Evolutionary conservation across 2,797 vertebrate genomes (phyloP), one percentile per base, ranked within the genome.

Genomic region (Cuculus canorus): DNA sequence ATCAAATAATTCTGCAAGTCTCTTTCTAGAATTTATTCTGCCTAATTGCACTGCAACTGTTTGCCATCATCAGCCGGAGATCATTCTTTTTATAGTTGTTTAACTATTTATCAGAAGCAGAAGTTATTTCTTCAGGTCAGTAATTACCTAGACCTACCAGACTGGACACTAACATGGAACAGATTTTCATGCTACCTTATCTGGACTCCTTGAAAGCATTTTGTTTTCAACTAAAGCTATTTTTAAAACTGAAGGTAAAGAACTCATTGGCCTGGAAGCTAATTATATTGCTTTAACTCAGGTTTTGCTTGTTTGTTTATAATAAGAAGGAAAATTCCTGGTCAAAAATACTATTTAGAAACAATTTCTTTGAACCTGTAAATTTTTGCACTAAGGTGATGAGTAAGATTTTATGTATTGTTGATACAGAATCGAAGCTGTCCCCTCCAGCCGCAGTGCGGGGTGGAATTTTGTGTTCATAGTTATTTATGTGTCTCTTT

Each of bases 91-190:
- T 32, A 8, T 30, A 48, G 28, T 76, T 91, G 77, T 91, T 93
- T 89, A 91, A 86, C 50, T 86, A 25, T 92, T 97, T 92, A 93
- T 72, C 85, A 89, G 84, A 54, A 91, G 61, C 82, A 93, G 70
- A 86, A 94, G 71, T 94, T 88, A 10, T 13, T 95, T 92, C 78
- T 95, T 63, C 68, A 50, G 71, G 90, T 95, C 85, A 91, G 54
- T 90, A 92, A 73, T 73, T 90, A 73, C 75, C 28, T 66, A 53
- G 70, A 71, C 68, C 48, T 83, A 9, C 72, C 57, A 80, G 56
- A n/a, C 53, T 83, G 79, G 92, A 75, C 70, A 35, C 2, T 14
- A 81, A 76, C 72, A 57, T 45, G n/a, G 59, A 81, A 33, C 30
- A 83, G 69, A 69, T 88, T 89, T 93, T 96, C 28, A 56, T 65